Base-by-base conservation (phyloP, 2,888 invertebrate species). In the Agrilus cyanescens region DNA sequence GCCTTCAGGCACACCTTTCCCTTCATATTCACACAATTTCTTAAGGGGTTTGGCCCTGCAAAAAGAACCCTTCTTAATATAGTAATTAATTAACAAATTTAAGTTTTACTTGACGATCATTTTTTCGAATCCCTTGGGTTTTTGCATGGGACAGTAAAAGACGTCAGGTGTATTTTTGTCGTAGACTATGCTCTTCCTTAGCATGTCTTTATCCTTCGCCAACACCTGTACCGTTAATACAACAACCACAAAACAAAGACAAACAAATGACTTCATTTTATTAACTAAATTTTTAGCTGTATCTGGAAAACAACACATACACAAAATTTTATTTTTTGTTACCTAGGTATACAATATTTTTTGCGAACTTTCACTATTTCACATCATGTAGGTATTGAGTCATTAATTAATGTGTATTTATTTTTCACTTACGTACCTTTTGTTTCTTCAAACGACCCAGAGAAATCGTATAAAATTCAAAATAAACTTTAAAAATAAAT, bases 151-250 rank as follows among this genome's bases (percentile, higher is more conserved):
- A 57, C 85, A 85, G 61, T 85, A 85, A 62, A 85, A 85, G 12
- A 84, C 82, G 56, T 83, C 80, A 7, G 85, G 84, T 1, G 83
- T 84, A 57, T 82, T 81, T 58, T 83, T 82, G 59, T 85, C 83
- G 59, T 79, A 85, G 31, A 85, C 82, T 51, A 85, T 85, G 42
- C 80, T 80, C 63, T 84, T 84, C 48, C 82, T 67, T 73, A 82
- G 76, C 76, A 84, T 80, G 59, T 84, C 83, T 45, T 79, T 80
- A 58, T 84, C 83, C 46, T 79, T 80, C 31, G 73, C 74, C 40
- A 39, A 40, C 25, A 40, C 47, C 32, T 41, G 36, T 8, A 16
- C 37, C n/a, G 44, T 20, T 37, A 44, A 33, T 20, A 35, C 16
- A 18, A 41, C 7, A 2, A 52, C 32, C 12, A 50, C 30, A 16